phyloP scores from a whole-genome alignment of 2,797 vertebrate genomes.

The Aldrovandia affinis region DNA sequence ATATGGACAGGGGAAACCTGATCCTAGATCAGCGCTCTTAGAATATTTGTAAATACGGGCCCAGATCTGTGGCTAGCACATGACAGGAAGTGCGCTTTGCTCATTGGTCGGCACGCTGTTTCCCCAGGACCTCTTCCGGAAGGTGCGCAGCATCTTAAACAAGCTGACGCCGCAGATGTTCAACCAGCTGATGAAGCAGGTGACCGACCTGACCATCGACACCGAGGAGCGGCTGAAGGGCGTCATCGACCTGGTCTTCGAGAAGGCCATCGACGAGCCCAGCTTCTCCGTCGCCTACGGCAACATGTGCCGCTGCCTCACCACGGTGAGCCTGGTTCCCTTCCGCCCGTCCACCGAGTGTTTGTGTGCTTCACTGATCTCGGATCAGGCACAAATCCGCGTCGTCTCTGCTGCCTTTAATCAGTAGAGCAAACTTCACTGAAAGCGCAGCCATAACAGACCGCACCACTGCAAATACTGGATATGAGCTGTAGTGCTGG shows the following conservation, averaged over 20 bases:
- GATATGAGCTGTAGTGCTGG: no score
- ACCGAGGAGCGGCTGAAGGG: constrained; percentile 87
- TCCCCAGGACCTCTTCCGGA: constrained; percentile 83
- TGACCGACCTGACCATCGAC: constrained; percentile 85
- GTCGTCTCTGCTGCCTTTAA: background rate
- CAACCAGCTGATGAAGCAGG: constrained; percentile 87
- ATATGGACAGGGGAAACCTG: no score
- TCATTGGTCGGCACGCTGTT: background rate
- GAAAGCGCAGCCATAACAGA: no score
- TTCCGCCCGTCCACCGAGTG: background rate
- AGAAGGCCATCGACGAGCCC: constrained; percentile 87
- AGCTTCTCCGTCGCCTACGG: constrained; percentile 87
- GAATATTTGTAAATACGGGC: no score
- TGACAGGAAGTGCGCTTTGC: constrained; percentile 6
- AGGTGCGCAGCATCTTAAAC: constrained; percentile 88
- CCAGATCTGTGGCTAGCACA: background rate
- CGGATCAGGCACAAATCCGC: background rate
- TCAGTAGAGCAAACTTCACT: no score
- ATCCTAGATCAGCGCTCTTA: no score
- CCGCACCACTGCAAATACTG: no score
- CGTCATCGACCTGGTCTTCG: constrained; percentile 87
- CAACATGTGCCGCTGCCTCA: constrained; percentile 88
- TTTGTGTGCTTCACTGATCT: background rate
- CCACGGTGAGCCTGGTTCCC: constrained; percentile 72
- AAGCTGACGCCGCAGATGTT: constrained; percentile 89